These are phyloP conservation scores for Callionymus lyra DNA, from an alignment of 2,113 vertebrate species.

Conservation along the genomic window DNA sequence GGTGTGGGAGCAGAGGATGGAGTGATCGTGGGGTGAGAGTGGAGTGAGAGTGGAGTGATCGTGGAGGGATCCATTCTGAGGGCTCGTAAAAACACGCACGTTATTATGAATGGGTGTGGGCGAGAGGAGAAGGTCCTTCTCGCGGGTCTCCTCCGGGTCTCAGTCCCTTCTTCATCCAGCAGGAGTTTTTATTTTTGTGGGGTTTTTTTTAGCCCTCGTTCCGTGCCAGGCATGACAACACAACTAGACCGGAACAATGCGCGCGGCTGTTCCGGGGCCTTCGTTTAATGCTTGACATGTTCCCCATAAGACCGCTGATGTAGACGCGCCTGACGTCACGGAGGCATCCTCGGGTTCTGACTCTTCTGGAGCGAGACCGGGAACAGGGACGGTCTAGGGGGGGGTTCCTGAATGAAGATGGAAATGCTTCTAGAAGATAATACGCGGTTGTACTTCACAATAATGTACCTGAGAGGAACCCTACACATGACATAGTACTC, in stretches of 20 bases:
- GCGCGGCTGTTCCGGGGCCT: slow-evolving; percentile 48
- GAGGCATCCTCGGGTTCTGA: background rate
- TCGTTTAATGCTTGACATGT: slow-evolving; percentile 45
- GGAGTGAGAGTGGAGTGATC: slow-evolving; percentile 26
- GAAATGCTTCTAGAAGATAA: too few species aligned
- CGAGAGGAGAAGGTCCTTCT: slow-evolving; percentile 21
- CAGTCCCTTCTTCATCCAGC: slow-evolving; percentile 16
- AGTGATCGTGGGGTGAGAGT: too few species aligned
- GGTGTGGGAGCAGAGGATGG: background rate
- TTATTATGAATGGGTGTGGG: slow-evolving; percentile 59
- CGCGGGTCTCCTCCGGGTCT: background rate
- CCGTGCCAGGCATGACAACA: slow-evolving; percentile 36
- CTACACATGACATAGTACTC: too few species aligned
- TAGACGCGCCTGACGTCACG: slow-evolving; percentile 2
- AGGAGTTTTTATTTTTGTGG: slow-evolving; percentile 5
- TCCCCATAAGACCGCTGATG: slow-evolving; percentile 27
- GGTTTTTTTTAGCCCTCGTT: slow-evolving; percentile 7
- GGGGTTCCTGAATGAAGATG: too few species aligned
- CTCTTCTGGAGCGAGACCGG: background rate
- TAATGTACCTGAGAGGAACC: too few species aligned
- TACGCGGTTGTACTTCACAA: too few species aligned
- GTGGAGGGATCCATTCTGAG: slow-evolving; percentile 25
- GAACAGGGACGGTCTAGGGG: too few species aligned
- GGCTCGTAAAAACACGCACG: slow-evolving; percentile 39
- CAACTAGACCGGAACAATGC: slow-evolving; percentile 62